Evolutionary conservation across 2,797 vertebrate genomes (phyloP).

Genomic region (Loris lydekkerianus): DNA sequence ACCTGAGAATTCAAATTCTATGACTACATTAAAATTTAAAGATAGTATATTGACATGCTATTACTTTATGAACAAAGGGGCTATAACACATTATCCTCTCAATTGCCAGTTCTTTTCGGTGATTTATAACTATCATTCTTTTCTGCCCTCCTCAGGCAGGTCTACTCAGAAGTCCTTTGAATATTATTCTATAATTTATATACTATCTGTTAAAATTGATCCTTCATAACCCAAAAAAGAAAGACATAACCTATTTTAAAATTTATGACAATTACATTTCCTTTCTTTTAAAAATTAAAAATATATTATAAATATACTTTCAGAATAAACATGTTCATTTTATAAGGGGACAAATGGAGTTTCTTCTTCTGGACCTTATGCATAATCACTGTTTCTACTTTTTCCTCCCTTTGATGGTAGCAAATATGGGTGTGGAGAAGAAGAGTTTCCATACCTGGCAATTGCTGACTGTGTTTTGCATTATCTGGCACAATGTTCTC

Average conservation of each 20-base stretch:
- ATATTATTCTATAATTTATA: background rate
- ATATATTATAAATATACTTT: background rate
- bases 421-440: background rate
- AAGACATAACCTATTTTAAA: background rate
- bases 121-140: background rate
- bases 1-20: background rate
- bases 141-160: background rate
- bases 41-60: background rate
- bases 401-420: background rate
- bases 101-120: background rate
- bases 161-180: background rate
- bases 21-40: conserved; percentile 10
- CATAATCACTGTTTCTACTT: background rate
- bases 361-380: background rate
- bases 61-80: background rate
- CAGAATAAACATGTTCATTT: background rate
- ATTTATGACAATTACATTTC: background rate
- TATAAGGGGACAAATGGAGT: background rate
- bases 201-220: background rate
- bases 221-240: conserved; percentile 1
- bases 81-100: background rate
- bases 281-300: conserved; percentile 15
- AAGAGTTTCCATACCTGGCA: background rate
- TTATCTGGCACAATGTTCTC: background rate
- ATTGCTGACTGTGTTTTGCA: background rate